Evolutionary conservation across 2,888 invertebrate species (phyloP).

Genomic region (Aporophyla nigra): DNA sequence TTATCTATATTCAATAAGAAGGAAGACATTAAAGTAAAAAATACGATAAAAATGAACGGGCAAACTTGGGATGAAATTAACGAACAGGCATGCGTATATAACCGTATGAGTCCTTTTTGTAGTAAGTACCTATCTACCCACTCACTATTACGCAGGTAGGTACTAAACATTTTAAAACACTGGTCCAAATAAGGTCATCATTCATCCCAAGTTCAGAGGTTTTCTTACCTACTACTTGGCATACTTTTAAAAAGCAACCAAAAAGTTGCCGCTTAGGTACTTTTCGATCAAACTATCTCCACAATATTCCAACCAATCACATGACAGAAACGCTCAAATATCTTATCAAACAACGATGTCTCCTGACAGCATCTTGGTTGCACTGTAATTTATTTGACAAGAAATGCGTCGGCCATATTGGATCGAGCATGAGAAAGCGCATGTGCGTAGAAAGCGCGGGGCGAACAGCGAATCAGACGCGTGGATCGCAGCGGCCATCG

Average conservation of each 20-base stretch:
- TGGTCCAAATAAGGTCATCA: background rate
- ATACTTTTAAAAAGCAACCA: background rate
- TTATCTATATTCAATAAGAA: background rate
- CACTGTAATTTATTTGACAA: constrained; percentile 45
- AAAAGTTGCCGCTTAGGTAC: no score
- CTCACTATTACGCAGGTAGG: background rate
- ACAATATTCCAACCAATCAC: constrained; percentile 40
- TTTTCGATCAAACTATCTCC: constrained; percentile 6
- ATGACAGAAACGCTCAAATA: constrained; percentile 1
- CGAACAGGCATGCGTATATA: background rate
- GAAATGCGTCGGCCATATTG: constrained; percentile 76
- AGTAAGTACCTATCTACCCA: background rate
- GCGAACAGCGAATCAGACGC: constrained; percentile 78
- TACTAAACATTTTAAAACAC: background rate
- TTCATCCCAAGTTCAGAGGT: background rate
- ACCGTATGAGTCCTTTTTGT: background rate
- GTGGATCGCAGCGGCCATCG: constrained; percentile 79
- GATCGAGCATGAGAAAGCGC: constrained; percentile 74
- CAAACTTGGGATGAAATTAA: no score
- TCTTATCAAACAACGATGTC: constrained; percentile 22
- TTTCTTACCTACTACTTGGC: no score
- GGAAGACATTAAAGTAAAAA: background rate
- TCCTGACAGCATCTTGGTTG: constrained; percentile 14
- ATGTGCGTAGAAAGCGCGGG: constrained; percentile 81
- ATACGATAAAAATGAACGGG: background rate